These are phyloP conservation scores for Corythaixoides concolor DNA, from an alignment of 2,113 vertebrate genomes.

Conservation along the genomic window DNA sequence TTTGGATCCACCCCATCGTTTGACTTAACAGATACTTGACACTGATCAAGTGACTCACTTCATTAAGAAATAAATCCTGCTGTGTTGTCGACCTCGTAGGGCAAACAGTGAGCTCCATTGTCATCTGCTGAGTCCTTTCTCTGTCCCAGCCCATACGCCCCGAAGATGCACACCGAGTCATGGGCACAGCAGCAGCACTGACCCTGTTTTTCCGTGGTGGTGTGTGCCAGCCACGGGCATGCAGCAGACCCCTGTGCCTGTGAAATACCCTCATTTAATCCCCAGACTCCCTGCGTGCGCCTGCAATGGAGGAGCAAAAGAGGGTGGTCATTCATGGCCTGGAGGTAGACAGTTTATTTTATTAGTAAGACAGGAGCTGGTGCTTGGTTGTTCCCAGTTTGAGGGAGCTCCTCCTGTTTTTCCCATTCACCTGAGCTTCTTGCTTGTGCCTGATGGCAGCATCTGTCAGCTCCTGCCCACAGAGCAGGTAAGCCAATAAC, in stretches of 20 bases:
- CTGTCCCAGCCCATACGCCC: background rate
- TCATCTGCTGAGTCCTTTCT: conserved; percentile 15
- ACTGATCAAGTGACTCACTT: conserved; percentile 30
- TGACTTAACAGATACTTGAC: background rate
- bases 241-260: background rate
- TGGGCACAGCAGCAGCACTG: background rate
- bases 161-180: background rate
- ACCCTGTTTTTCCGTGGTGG: background rate
- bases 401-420: background rate
- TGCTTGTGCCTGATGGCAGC: background rate
- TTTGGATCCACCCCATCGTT: background rate
- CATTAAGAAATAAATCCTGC: conserved; percentile 34
- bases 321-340: background rate
- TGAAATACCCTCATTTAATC: background rate
- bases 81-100: background rate
- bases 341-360: background rate
- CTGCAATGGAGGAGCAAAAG: background rate
- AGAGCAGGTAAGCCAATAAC: background rate
- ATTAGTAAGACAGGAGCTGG: background rate
- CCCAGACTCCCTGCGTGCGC: background rate
- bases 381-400: background rate
- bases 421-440: background rate
- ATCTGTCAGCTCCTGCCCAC: background rate
- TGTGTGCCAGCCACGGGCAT: background rate
- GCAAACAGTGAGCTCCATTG: conserved; percentile 31